These are phyloP conservation scores for Stramonita haemastoma DNA, from an alignment of 2,888 invertebrate species.

Conservation along the genomic window DNA sequence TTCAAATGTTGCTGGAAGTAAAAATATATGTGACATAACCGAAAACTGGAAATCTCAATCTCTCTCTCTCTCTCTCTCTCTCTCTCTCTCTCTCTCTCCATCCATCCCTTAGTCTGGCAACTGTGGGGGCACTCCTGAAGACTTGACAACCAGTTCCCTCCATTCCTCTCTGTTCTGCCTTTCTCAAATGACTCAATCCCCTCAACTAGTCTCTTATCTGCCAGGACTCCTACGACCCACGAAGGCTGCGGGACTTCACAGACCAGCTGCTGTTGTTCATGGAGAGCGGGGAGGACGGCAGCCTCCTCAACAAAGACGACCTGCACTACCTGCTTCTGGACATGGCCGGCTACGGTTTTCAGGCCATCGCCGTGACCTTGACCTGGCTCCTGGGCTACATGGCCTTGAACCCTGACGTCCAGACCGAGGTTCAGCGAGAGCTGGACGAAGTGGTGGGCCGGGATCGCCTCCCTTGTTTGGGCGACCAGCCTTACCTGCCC, in stretches of 20 bases:
- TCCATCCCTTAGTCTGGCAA: too few species aligned
- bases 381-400: conserved; percentile 67
- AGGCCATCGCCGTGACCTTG: conserved; percentile 55
- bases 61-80: too few species aligned
- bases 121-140: too few species aligned
- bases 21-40: too few species aligned
- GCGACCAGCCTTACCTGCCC: conserved; percentile 64
- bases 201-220: background rate
- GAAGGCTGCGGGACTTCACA: conserved; percentile 58
- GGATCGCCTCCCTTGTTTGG: conserved; percentile 60
- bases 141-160: too few species aligned
- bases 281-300: conserved; percentile 64
- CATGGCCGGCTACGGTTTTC: conserved; percentile 59
- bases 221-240: conserved; percentile 65
- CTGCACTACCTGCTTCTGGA: conserved; percentile 64
- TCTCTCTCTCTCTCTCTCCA: too few species aligned
- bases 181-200: too few species aligned
- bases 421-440: conserved; percentile 63
- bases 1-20: too few species aligned
- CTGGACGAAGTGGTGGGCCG: conserved; percentile 63
- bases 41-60: too few species aligned
- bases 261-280: conserved; percentile 66
- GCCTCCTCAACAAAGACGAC: conserved; percentile 58
- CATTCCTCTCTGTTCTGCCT: too few species aligned
- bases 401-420: conserved; percentile 62